Evolutionary conservation across 2,113 vertebrate species (phyloP), one percentile per base, ranked within the genome.

Genomic region (Festucalex cinctus): DNA sequence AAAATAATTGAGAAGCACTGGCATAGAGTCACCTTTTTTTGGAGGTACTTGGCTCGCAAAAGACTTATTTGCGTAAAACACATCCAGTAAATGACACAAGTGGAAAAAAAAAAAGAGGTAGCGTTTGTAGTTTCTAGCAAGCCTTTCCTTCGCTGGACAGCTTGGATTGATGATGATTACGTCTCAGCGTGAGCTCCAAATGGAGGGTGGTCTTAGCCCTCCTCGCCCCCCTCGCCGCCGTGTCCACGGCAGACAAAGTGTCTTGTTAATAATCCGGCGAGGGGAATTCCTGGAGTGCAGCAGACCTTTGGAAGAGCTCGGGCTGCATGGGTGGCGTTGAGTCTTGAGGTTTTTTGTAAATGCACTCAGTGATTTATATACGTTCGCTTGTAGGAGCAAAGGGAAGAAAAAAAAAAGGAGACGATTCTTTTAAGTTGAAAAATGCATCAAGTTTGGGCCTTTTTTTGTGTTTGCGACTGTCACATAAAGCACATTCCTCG

Each of bases 401-500:
- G n/a, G 8, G n/a, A 16, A n/a, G n/a, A n/a, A n/a, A 13, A 16
- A 6, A 48, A 48, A 48, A 48, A 19, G 14, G 43, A 16, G 43
- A 44, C 16, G 16, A 5, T 44, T 44, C 16, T 44, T 57, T 17
- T 57, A 14, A 57, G 26, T 32, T 6, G 16, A 70, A 74, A 80
- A 70, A 65, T 67, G 24, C 26, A 9, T 70, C 61, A 73, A 54
- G 39, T 65, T 36, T 14, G 28, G 65, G 14, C 16, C 67, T 68
- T 63, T 75, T 73, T 63, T 22, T n/a, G 13, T 71, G 67, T 72
- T 71, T 69, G 73, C 83, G 66, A 77, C 74, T 70, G 57, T 74
- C 80, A 48, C 79, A 89, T 78, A 88, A 90, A 87, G 70, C 80
- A 75, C 84, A 91, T 91, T 90, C 90, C 82, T 90, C 78, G 65